phyloP scores from a whole-genome alignment of 2,113 vertebrate genomes.

The Tachycineta bicolor region DNA sequence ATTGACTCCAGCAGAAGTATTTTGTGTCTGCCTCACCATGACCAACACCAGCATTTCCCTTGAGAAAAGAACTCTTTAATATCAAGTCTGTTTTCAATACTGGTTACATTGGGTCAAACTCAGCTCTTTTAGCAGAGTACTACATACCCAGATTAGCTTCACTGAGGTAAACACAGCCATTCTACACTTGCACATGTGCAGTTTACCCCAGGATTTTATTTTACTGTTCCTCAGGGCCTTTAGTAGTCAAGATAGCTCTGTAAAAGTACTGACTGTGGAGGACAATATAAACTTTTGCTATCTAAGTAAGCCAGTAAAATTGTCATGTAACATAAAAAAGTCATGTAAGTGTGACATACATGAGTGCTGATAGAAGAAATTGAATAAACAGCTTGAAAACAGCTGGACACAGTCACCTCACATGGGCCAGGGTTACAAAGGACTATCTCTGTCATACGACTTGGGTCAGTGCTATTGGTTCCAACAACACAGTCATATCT shows the following conservation, averaged over 20 bases:
- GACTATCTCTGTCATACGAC: not conserved
- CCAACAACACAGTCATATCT: slow-evolving; percentile 14
- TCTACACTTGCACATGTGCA: not conserved
- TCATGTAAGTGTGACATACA: slow-evolving; percentile 49
- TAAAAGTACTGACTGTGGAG: not conserved
- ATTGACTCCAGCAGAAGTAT: not conserved
- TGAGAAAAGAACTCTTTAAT: not conserved
- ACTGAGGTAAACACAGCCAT: not conserved
- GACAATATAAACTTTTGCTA: slow-evolving; percentile 40
- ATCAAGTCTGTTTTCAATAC: not conserved
- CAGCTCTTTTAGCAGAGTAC: not conserved
- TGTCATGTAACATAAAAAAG: slow-evolving; percentile 3
- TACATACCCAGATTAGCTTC: not conserved
- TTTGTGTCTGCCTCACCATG: not conserved
- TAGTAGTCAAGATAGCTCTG: not conserved
- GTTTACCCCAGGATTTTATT: slow-evolving; percentile 13
- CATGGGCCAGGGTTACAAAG: slow-evolving; percentile 22
- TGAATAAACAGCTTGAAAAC: slow-evolving; percentile 45
- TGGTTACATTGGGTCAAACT: not conserved
- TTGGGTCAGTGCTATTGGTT: slow-evolving; percentile 18
- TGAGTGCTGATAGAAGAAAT: slow-evolving; percentile 7
- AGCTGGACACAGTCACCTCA: slow-evolving; percentile 20
- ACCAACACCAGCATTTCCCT: not conserved
- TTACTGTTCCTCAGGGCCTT: not conserved
- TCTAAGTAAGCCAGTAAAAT: slow-evolving; percentile 14